Percentiles rank a stretch among this genome's conserved stretches.
These are phyloP conservation scores for Orthonevra nobilis DNA, from an alignment of 2,888 invertebrate genomes.

Conservation along the genomic window DNA sequence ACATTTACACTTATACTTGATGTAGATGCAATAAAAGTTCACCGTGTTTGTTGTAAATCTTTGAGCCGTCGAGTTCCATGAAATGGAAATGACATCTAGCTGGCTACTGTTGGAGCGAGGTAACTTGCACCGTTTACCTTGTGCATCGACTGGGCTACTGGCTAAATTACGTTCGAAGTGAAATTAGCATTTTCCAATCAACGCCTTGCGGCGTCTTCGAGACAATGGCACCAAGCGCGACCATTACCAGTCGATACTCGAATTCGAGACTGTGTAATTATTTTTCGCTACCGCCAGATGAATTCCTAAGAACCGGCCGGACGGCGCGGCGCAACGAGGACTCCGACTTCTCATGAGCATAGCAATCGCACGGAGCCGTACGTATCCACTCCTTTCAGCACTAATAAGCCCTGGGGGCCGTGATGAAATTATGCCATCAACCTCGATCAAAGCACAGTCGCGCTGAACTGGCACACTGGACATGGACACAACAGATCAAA, in stretches of 20 bases:
- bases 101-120: slow-evolving; percentile 77
- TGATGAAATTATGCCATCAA: slow-evolving; percentile 81
- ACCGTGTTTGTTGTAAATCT: slow-evolving; percentile 45
- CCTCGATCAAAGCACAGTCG: slow-evolving; percentile 76
- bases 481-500: slow-evolving; percentile 70
- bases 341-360: no score
- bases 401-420: slow-evolving; percentile 76
- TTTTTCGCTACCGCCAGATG: slow-evolving; percentile 46
- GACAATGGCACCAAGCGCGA: slow-evolving; percentile 56
- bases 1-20: slow-evolving; percentile 69
- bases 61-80: slow-evolving; percentile 50
- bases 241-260: slow-evolving; percentile 47
- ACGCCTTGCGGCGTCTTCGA: slow-evolving; percentile 76
- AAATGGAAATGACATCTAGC: slow-evolving; percentile 67
- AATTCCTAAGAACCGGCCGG: slow-evolving; percentile 39
- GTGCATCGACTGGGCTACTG: slow-evolving; percentile 67
- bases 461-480: slow-evolving; percentile 56
- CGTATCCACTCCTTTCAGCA: slow-evolving; percentile 70
- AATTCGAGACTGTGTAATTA: slow-evolving; percentile 62
- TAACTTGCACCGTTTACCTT: slow-evolving; percentile 27
- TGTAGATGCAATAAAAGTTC: slow-evolving; percentile 63
- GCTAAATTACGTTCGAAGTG: slow-evolving; percentile 64
- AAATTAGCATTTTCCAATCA: slow-evolving; percentile 79
- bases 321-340: no score
- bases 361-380: neutral